Percentiles rank a stretch among this genome's conserved stretches.
Evolutionary conservation across 2,888 invertebrate genomes (phyloP).

Genomic region (Conchocele bisecta): DNA sequence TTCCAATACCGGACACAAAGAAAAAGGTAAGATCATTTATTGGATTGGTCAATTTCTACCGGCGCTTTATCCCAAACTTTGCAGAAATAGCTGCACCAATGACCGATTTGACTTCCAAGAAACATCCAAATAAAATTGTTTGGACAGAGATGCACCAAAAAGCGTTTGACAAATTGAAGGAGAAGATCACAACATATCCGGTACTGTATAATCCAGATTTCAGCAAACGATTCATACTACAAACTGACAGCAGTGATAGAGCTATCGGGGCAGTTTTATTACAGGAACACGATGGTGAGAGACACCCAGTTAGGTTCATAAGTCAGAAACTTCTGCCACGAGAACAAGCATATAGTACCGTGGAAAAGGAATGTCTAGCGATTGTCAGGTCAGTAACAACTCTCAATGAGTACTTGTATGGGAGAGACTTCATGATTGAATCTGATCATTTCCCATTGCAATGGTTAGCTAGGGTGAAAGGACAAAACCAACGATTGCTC

Average conservation of each 20-base stretch:
- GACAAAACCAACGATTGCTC: neutral
- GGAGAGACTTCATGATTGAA: neutral
- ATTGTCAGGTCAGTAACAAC: neutral
- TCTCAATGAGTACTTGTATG: neutral
- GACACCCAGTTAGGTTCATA: too few relatives aligned
- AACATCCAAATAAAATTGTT: neutral
- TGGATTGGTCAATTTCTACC: neutral
- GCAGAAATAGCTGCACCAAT: neutral
- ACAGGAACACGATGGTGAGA: too few relatives aligned
- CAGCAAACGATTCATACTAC: too few relatives aligned
- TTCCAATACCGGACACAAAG: neutral
- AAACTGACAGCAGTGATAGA: too few relatives aligned
- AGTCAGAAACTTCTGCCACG: too few relatives aligned
- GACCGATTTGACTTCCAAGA: neutral
- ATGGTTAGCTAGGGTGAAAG: neutral
- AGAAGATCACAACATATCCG: neutral
- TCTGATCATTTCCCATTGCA: constrained; percentile 6
- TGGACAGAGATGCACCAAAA: neutral
- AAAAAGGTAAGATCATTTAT: neutral
- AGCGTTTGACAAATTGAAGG: neutral
- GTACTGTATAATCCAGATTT: too few relatives aligned
- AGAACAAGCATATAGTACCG: too few relatives aligned
- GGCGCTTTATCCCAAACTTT: neutral
- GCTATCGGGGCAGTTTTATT: too few relatives aligned
- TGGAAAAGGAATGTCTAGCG: too few relatives aligned